These are phyloP conservation scores for Limnephilus marmoratus DNA, from an alignment of 2,888 invertebrate genomes.

Conservation along the genomic window DNA sequence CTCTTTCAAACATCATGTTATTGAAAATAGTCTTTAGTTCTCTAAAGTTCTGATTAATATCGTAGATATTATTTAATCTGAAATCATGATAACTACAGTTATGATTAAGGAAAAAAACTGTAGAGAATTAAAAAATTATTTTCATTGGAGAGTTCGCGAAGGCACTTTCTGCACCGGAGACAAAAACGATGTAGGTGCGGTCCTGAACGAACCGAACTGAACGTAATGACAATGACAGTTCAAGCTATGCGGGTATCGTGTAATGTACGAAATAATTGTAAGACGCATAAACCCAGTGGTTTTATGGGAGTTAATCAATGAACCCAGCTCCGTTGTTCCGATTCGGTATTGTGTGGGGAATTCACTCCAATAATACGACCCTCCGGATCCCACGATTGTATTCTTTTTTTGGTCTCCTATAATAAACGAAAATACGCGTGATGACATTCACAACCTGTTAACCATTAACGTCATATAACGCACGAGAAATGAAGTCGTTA, in stretches of 20 bases:
- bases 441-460: slow-evolving; percentile 36
- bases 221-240: not conserved
- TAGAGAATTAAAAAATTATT: too few species aligned
- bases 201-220: not conserved
- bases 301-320: not conserved
- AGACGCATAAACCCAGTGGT: slow-evolving; percentile 5
- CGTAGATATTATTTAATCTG: too few species aligned
- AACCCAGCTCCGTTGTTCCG: not conserved
- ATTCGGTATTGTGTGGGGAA: not conserved
- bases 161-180: not conserved
- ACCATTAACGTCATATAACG: slow-evolving; percentile 26
- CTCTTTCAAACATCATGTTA: too few species aligned
- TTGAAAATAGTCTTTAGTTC: too few species aligned
- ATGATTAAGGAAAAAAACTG: too few species aligned
- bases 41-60: too few species aligned
- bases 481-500: slow-evolving; percentile 40
- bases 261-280: slow-evolving; percentile 6
- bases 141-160: not conserved
- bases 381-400: slow-evolving; percentile 28
- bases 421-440: slow-evolving; percentile 21
- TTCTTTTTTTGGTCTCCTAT: not conserved
- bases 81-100: too few species aligned
- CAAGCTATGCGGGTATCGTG: slow-evolving; percentile 22
- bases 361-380: not conserved
- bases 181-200: not conserved